Conservation (phyloP, 2,113 vertebrate genomes). For the Sus scrofa region DNA sequence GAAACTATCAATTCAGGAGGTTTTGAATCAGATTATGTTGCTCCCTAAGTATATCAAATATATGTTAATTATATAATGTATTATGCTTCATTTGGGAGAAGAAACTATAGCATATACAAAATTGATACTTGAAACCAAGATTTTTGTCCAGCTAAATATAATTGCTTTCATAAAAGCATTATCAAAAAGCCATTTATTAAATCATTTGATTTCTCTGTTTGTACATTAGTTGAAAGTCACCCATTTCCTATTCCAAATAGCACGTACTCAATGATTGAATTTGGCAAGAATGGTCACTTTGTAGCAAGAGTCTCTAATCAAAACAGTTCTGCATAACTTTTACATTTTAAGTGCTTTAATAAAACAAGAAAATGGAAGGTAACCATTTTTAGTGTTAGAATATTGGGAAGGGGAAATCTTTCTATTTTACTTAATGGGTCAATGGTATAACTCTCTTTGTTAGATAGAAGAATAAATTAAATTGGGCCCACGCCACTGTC, state of each 20-base stretch:
- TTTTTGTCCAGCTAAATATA: slow-evolving; percentile 33
- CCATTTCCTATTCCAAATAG: slow-evolving; percentile 18
- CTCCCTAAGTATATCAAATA: not conserved
- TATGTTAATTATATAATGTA: slow-evolving; percentile 9
- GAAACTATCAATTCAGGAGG: not conserved
- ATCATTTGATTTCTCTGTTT: slow-evolving; percentile 32
- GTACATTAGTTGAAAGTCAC: slow-evolving; percentile 40
- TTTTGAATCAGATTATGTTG: slow-evolving; percentile 12
- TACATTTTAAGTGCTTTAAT: slow-evolving; percentile 39
- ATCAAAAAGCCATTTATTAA: slow-evolving; percentile 53
- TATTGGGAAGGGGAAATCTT: not conserved
- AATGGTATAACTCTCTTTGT: not conserved
- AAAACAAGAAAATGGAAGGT: slow-evolving; percentile 49
- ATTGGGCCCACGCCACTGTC: not conserved
- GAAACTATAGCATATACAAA: not conserved
- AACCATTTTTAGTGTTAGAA: not conserved
- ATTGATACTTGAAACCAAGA: slow-evolving; percentile 5
- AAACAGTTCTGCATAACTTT: slow-evolving; percentile 9
- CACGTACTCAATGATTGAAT: slow-evolving; percentile 44
- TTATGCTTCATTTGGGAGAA: slow-evolving; percentile 5
- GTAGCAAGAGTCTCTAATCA: slow-evolving; percentile 35
- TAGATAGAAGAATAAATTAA: slow-evolving; percentile 12
- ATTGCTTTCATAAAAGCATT: not conserved
- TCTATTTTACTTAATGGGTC: not conserved
- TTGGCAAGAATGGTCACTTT: slow-evolving; percentile 35